Percentiles rank a stretch among this genome's conserved stretches.
These are phyloP conservation scores for Nyctibius bracteatus DNA, from an alignment of 2,113 vertebrate genomes.

Conservation along the genomic window DNA sequence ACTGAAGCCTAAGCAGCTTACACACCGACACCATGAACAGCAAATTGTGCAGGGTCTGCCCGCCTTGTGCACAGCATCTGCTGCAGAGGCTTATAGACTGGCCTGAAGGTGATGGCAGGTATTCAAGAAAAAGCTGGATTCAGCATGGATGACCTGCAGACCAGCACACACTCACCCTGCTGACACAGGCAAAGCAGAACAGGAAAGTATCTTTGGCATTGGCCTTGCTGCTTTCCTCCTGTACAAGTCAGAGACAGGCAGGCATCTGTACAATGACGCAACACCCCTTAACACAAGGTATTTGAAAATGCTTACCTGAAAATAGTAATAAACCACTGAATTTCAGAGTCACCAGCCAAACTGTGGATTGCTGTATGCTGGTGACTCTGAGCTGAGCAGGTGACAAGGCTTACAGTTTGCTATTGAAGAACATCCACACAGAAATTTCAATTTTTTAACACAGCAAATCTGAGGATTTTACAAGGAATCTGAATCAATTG, in stretches of 20 bases:
- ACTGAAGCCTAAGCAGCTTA: background rate
- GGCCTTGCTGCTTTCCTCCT: background rate
- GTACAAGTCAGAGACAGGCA: background rate
- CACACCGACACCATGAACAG: background rate
- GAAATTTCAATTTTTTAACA: background rate
- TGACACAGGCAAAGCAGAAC: background rate
- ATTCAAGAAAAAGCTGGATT: background rate
- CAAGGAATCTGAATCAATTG: background rate
- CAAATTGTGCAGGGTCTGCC: background rate
- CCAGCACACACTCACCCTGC: background rate
- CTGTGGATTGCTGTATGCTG: background rate
- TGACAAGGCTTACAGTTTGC: background rate
- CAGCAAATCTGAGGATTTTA: background rate
- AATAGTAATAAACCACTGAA: background rate
- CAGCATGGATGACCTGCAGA: background rate
- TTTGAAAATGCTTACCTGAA: background rate
- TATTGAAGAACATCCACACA: rapidly evolving
- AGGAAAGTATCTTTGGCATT: background rate
- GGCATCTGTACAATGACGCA: background rate
- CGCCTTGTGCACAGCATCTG: background rate
- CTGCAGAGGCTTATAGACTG: background rate
- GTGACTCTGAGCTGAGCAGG: background rate
- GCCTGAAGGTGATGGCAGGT: background rate
- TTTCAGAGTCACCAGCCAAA: background rate
- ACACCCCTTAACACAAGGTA: background rate